A percentile compares a stretch with the other conserved stretches of the same genome.
Conservation (phyloP, 2,113 vertebrate species). For the Tylochromis polylepis region DNA sequence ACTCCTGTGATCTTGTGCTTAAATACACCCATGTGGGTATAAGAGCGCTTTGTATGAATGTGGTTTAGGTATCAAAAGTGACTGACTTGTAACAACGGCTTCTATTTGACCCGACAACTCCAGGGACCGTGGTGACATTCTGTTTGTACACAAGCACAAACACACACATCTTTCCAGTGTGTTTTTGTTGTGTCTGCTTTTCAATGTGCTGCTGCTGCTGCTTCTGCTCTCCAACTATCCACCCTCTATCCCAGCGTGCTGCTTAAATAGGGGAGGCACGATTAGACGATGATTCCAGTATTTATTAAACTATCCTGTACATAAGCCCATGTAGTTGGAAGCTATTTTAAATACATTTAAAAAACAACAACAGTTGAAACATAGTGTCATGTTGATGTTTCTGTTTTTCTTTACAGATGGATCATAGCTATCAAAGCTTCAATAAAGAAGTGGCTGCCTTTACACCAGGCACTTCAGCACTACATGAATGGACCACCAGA, state of each 20-base stretch:
- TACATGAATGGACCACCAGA: slow-evolving; percentile 80
- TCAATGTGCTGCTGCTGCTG: neutral
- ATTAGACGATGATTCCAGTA: neutral
- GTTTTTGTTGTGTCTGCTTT: neutral
- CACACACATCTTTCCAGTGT: neutral
- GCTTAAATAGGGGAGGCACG: neutral
- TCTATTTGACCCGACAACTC: neutral
- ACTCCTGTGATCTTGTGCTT: neutral
- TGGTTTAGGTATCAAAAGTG: neutral
- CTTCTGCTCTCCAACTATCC: neutral
- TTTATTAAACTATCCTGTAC: fast-evolving
- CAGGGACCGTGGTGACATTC: neutral
- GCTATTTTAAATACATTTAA: neutral
- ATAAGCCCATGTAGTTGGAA: neutral
- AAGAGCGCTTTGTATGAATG: neutral
- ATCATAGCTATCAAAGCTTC: slow-evolving; percentile 82
- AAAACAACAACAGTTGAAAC: neutral
- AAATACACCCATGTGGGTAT: neutral
- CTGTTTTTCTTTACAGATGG: slow-evolving; percentile 74
- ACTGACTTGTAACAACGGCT: neutral
- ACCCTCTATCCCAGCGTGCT: neutral
- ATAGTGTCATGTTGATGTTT: neutral
- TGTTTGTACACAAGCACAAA: neutral
- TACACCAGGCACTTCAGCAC: slow-evolving; percentile 83
- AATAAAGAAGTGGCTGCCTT: slow-evolving; percentile 84